A percentile compares a stretch with the other conserved stretches of the same genome.
Evolutionary conservation across 2,888 invertebrate genomes (phyloP).

Genomic region (Hirtodrosophila duncani): DNA sequence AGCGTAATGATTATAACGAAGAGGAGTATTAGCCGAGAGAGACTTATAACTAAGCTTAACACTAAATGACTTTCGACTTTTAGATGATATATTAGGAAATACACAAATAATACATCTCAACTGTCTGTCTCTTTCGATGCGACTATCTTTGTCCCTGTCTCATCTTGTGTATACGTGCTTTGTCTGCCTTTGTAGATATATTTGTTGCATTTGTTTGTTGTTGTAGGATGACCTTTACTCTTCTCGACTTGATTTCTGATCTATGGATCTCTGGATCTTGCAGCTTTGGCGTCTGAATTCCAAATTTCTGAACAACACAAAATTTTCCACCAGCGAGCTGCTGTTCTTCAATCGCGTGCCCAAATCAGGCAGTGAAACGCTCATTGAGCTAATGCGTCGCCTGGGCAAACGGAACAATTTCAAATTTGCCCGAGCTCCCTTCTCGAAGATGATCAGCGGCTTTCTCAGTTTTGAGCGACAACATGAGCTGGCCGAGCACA

Average conservation of each 20-base stretch:
- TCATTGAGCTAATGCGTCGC: constrained; percentile 88
- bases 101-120: no score
- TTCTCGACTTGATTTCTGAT: not conserved
- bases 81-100: no score
- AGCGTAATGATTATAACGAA: constrained; percentile 33
- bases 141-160: no score
- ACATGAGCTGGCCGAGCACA: constrained; percentile 86
- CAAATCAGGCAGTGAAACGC: constrained; percentile 91
- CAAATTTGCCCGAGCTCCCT: constrained; percentile 79
- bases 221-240: no score
- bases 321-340: constrained; percentile 49
- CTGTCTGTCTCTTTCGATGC: no score
- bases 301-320: constrained; percentile 59
- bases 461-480: constrained; percentile 40
- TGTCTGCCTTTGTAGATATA: no score
- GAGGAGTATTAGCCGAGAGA: constrained; percentile 72
- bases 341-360: constrained; percentile 83
- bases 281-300: constrained; percentile 54
- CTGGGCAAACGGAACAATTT: constrained; percentile 13
- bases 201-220: constrained; percentile 4
- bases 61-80: no score
- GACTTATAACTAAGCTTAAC: not conserved
- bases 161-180: no score
- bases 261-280: constrained; percentile 15
- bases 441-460: constrained; percentile 29